Conservation (phyloP, 2,113 vertebrate genomes). For the Sinocyclocheilus grahami region DNA sequence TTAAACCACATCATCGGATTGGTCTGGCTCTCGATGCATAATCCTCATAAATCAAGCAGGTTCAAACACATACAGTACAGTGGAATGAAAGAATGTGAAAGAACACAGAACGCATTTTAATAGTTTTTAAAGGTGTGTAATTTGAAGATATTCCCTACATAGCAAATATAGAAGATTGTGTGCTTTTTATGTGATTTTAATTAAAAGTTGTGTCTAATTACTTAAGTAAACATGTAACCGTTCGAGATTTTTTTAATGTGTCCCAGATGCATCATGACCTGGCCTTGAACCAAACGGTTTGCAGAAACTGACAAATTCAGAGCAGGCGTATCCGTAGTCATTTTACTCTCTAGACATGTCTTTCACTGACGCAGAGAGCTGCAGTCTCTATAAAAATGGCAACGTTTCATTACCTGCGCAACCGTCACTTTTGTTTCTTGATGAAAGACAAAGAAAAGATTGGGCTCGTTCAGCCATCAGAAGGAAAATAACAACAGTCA, state of each 20-base stretch:
- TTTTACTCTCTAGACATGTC: conserved; percentile 46
- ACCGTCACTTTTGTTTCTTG: neutral
- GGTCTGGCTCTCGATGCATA: conserved; percentile 44
- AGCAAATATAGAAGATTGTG: neutral
- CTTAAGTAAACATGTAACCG: conserved; percentile 58
- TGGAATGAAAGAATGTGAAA: neutral
- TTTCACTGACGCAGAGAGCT: conserved; percentile 44
- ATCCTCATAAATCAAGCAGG: conserved; percentile 37
- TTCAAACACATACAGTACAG: conserved; percentile 39
- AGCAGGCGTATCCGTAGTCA: conserved; percentile 43
- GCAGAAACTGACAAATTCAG: conserved; percentile 57
- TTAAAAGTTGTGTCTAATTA: conserved; percentile 52
- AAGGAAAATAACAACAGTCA: conserved; percentile 32
- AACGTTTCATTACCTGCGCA: conserved; percentile 50
- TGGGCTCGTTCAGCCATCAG: neutral
- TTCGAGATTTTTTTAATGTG: conserved; percentile 58
- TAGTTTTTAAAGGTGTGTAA: neutral
- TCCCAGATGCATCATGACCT: conserved; percentile 58
- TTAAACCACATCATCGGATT: conserved; percentile 53
- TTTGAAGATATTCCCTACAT: neutral
- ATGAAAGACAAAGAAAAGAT: conserved; percentile 46
- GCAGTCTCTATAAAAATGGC: conserved; percentile 39
- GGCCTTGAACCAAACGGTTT: conserved; percentile 53
- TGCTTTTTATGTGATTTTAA: conserved; percentile 36
- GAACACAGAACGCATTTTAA: neutral